A percentile compares a stretch with the other conserved stretches of the same genome.
phyloP scores from a whole-genome alignment of 2,888 invertebrate genomes.

The Thecocarcelia acutangulata region DNA sequence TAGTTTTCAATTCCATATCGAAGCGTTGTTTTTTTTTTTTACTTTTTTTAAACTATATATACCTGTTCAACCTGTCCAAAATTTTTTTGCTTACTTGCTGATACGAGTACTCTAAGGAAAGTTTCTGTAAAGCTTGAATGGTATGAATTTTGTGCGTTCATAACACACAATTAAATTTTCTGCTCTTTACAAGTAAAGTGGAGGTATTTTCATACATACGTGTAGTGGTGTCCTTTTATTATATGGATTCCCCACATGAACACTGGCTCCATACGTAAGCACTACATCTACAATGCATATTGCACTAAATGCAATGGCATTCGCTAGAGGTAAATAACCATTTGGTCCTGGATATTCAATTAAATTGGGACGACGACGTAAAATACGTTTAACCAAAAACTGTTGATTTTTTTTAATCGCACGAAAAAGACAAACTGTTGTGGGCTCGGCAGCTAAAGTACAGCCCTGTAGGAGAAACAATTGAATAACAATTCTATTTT shows the following conservation, averaged over 20 bases:
- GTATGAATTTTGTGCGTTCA: neutral
- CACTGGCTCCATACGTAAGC: conserved; percentile 77
- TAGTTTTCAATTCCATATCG: no score
- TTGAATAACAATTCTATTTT: neutral
- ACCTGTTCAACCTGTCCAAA: no score
- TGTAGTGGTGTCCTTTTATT: conserved; percentile 79
- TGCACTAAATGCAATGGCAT: conserved; percentile 79
- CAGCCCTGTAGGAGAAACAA: conserved; percentile 71
- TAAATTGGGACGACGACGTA: conserved; percentile 77
- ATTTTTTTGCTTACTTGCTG: no score
- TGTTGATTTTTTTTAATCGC: conserved; percentile 80
- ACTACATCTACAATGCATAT: conserved; percentile 79
- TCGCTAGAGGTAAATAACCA: conserved; percentile 79
- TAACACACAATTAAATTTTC: no score
- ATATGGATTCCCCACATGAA: conserved; percentile 77
- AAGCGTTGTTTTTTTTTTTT: no score
- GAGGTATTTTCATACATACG: conserved; percentile 72
- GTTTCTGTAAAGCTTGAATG: no score
- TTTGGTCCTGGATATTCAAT: conserved; percentile 79
- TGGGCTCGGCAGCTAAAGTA: conserved; percentile 76
- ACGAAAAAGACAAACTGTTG: conserved; percentile 77
- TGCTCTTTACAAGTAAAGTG: neutral
- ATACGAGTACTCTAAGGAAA: no score
- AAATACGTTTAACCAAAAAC: conserved; percentile 79
- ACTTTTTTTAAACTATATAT: no score